phyloP scores from a whole-genome alignment of 2,797 vertebrate genomes.

The Falco cherrug region DNA sequence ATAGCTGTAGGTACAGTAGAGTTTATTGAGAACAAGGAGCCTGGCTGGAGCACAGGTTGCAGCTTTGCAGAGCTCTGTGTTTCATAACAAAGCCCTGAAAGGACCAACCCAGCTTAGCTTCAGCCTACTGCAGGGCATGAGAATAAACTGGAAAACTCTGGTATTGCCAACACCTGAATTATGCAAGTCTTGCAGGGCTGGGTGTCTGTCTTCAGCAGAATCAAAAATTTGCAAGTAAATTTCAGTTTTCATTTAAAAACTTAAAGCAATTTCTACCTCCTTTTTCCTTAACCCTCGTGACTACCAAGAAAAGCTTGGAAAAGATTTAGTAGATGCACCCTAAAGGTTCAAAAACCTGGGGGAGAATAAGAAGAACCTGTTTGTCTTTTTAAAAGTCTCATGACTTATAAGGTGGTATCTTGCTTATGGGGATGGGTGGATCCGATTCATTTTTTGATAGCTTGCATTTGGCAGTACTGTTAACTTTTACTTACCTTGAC shows the following conservation, averaged over 20 bases:
- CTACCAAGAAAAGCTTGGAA: background rate
- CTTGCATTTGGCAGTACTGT: background rate
- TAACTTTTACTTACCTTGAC: conserved; percentile 49
- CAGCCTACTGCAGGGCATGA: conserved; percentile 34
- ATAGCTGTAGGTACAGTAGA: background rate
- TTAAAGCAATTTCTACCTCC: background rate
- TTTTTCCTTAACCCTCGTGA: background rate
- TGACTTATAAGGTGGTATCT: conserved; percentile 56
- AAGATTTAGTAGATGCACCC: background rate
- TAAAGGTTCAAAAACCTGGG: conserved; percentile 37
- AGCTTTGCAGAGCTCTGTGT: background rate
- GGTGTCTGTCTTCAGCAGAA: background rate
- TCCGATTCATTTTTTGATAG: conserved; percentile 18
- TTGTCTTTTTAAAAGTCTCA: conserved; percentile 9
- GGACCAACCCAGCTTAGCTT: background rate
- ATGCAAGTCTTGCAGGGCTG: conserved; percentile 25
- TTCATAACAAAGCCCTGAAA: conserved; percentile 26
- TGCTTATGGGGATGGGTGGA: conserved; percentile 57
- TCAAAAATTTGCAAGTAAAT: background rate
- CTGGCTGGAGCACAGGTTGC: fast-evolving
- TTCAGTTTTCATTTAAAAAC: background rate
- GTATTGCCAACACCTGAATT: conserved; percentile 9
- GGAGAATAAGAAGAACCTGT: conserved; percentile 38
- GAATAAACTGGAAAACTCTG: conserved; percentile 21
- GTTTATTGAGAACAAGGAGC: background rate